These are phyloP conservation scores for Lithophane leautieri DNA, from an alignment of 2,888 invertebrate species.

Conservation along the genomic window DNA sequence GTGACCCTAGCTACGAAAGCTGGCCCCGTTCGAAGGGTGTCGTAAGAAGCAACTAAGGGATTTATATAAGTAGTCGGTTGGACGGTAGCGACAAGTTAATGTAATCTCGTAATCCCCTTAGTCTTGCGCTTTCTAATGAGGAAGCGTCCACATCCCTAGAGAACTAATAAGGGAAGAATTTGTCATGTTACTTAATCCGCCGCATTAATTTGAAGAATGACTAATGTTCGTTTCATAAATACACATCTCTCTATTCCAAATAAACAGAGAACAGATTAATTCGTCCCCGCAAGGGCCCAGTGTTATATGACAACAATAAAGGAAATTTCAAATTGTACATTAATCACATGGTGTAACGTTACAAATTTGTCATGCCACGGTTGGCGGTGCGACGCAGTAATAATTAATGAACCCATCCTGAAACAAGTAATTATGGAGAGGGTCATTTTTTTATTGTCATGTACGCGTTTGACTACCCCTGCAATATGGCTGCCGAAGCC, in stretches of 20 bases:
- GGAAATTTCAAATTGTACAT: constrained; percentile 79
- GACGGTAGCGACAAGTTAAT: constrained; percentile 43
- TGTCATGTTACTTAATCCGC: constrained; percentile 38
- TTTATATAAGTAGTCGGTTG: constrained; percentile 55
- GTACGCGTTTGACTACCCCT: constrained; percentile 27
- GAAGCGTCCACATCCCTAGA: constrained; percentile 40
- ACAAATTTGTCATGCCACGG: constrained; percentile 80
- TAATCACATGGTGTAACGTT: constrained; percentile 77
- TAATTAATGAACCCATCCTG: constrained; percentile 80
- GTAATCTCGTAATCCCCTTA: constrained; percentile 53
- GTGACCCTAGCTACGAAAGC: constrained; percentile 20
- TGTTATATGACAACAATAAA: constrained; percentile 76
- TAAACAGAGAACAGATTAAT: constrained; percentile 62
- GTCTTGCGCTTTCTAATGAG: constrained; percentile 43
- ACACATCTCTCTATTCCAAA: constrained; percentile 50
- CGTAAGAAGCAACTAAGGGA: constrained; percentile 55
- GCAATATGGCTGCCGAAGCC: constrained; percentile 59
- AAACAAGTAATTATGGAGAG: constrained; percentile 74
- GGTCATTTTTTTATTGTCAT: constrained; percentile 61
- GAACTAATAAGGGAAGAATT: constrained; percentile 35
- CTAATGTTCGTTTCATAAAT: constrained; percentile 39
- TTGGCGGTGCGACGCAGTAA: constrained; percentile 72
- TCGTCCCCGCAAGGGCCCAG: constrained; percentile 56
- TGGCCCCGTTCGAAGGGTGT: constrained; percentile 22
- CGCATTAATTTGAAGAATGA: constrained; percentile 50